phyloP scores from a whole-genome alignment of 2,888 invertebrate genomes.

The Rhodophaea formosa region DNA sequence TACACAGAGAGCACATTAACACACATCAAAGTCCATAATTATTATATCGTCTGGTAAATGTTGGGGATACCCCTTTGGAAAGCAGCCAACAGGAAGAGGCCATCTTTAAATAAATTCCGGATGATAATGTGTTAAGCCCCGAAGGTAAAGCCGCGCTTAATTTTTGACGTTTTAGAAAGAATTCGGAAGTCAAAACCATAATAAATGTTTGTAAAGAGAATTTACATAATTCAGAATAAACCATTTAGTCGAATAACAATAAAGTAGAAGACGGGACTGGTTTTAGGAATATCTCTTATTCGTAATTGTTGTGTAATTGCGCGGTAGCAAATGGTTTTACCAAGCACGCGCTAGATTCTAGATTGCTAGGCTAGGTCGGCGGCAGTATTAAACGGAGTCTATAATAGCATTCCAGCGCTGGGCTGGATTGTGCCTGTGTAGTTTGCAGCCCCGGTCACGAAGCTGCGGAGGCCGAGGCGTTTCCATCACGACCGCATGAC shows the following conservation, averaged over 20 bases:
- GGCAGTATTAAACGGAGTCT: slow-evolving; percentile 17
- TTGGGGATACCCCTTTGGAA: slow-evolving; percentile 76
- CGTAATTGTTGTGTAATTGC: background rate
- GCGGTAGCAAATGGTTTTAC: slow-evolving; percentile 9
- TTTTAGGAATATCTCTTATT: background rate
- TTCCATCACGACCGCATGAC: slow-evolving; percentile 68
- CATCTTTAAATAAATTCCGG: slow-evolving; percentile 70
- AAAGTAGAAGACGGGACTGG: background rate
- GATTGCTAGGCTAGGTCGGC: background rate
- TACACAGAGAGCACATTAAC: slow-evolving; percentile 49
- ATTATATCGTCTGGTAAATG: slow-evolving; percentile 74
- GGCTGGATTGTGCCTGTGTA: slow-evolving; percentile 31
- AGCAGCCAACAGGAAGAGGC: slow-evolving; percentile 71
- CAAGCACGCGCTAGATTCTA: slow-evolving; percentile 2
- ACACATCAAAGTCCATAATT: slow-evolving; percentile 66
- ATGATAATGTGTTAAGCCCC: slow-evolving; percentile 57
- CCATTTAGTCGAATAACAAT: too few species aligned
- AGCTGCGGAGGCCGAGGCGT: slow-evolving; percentile 51
- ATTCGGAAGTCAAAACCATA: background rate
- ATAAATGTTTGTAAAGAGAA: background rate
- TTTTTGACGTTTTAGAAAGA: slow-evolving; percentile 33
- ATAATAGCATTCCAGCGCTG: slow-evolving; percentile 1
- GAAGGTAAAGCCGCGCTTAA: slow-evolving; percentile 42
- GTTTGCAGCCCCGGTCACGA: slow-evolving; percentile 59
- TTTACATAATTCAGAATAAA: background rate